Evolutionary conservation across 1,140 invertebrate genomes (phyloP), one percentile per base, ranked within the genome.

Genomic region (Trichonephila clavata): DNA sequence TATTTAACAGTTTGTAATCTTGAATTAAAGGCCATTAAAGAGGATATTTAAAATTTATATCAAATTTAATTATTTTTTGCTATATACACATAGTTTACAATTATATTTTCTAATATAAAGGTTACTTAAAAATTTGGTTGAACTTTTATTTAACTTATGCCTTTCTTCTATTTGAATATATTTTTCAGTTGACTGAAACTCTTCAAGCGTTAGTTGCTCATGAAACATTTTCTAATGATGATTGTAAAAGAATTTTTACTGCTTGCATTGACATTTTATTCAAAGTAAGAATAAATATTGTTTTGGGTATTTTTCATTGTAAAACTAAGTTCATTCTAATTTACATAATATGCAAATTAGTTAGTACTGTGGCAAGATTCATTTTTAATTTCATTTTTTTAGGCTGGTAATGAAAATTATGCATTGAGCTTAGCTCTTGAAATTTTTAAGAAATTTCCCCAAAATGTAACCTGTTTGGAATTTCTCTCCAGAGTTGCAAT

Each of bases 201-300:
- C 57, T 93, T 68, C 27, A 93, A 50, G 16, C 61, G 10, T 14
- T 93, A 18, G 27, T 88, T 43, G 18, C 24, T 50, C 92, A 80
- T 93, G 92, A 88, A 86, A 24, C 18, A 63, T 93, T 93, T 87
- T 87, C 68, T 24, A 68, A 87, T 60, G 84, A 80, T 63, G 92
- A 93, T 61, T 80, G 84, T 20, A 87, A 93, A 43, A 93, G 92
- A 80, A 93, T 93, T 21, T 77, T 93, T 80, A 77, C 92, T 39
- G 50, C 63, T 32, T 87, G 84, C 20, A 86, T 93, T 50, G 86
- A 87, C 61, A n/a, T 63, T 27, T 80, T 93, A 27, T 77, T 57
- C 13, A 93, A 93, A 88, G 92, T 93, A 77, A 86, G 83, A 86
- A 32, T 2, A 92, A 63, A 90, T 39, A 24, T 24, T 27, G n/a